Base-by-base conservation (phyloP, 1,140 invertebrate genomes). In the Calosoma granatense region DNA sequence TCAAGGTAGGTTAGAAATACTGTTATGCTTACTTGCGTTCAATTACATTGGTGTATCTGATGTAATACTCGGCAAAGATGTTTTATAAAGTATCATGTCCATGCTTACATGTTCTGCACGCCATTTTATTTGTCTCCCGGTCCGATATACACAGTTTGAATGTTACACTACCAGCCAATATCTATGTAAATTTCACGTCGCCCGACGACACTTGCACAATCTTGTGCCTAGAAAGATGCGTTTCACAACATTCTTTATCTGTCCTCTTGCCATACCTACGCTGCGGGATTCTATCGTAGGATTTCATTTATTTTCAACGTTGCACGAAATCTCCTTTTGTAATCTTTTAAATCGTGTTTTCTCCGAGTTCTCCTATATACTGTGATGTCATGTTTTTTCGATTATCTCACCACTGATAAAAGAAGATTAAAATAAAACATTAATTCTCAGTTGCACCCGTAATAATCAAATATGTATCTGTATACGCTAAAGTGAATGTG, bases 331-430 rank as follows among this genome's bases (percentile, higher is more conserved):
- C 41, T 47, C 17, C 41, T 3, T 30, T 17, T 17, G 41, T 47
- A 47, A 47, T 47, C 41, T 47, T 47, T 47, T 47, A 47, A 47
- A 47, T 47, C 41, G 41, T 47, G 17, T 4, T 47, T 47, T 17
- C 9, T 17, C 15, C 17, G 6, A 4, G 41, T 17, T 4, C 6
- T 17, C 17, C 6, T n/a, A n/a, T n/a, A n/a, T n/a, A n/a, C n/a
- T n/a, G n/a, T n/a, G n/a, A n/a, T n/a, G n/a, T n/a, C n/a, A n/a
- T n/a, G n/a, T n/a, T n/a, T n/a, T n/a, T n/a, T n/a, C n/a, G n/a
- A n/a, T n/a, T n/a, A n/a, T n/a, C n/a, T n/a, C n/a, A n/a, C n/a
- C n/a, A n/a, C n/a, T n/a, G n/a, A n/a, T n/a, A n/a, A n/a, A n/a
- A n/a, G n/a, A n/a, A n/a, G n/a, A n/a, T n/a, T n/a, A n/a, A n/a